A percentile compares a stretch with the other conserved stretches of the same genome.
Evolutionary conservation across 2,113 vertebrate genomes (phyloP).

Genomic region (Odobenus rosmarus): DNA sequence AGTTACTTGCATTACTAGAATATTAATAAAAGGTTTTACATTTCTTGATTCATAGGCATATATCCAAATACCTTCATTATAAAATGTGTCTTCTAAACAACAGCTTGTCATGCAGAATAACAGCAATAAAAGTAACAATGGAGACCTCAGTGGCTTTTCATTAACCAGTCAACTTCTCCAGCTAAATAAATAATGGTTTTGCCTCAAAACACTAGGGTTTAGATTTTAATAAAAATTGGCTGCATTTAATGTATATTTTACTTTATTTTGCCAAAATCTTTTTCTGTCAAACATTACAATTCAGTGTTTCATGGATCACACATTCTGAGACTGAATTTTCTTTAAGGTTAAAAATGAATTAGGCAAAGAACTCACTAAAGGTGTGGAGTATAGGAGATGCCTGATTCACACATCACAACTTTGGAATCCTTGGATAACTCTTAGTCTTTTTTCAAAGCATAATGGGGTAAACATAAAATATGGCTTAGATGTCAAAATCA

Average conservation of each 20-base stretch:
- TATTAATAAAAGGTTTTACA: constrained; percentile 33
- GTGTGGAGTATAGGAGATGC: not conserved
- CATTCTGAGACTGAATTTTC: constrained; percentile 74
- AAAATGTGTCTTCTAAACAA: constrained; percentile 10
- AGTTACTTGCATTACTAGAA: constrained; percentile 3
- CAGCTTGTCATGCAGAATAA: not conserved
- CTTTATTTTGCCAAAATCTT: constrained; percentile 74
- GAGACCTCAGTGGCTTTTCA: constrained; percentile 53
- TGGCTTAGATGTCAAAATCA: constrained; percentile 72
- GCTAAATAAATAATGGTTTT: constrained; percentile 66
- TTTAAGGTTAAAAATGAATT: constrained; percentile 78
- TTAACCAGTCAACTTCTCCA: constrained; percentile 46
- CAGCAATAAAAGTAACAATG: not conserved
- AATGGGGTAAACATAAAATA: constrained; percentile 73
- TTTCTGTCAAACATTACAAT: constrained; percentile 73
- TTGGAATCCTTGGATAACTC: constrained; percentile 70
- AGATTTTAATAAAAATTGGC: constrained; percentile 73
- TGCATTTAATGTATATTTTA: constrained; percentile 54
- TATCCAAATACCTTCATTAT: constrained; percentile 40
- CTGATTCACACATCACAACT: constrained; percentile 56
- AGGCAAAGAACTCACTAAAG: constrained; percentile 66
- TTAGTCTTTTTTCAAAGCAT: constrained; percentile 69
- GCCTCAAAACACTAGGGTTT: constrained; percentile 54
- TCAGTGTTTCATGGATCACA: constrained; percentile 74
- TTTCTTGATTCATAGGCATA: constrained; percentile 28